These are phyloP conservation scores for Sympetrum striolatum DNA, from an alignment of 2,888 invertebrate genomes.

Conservation along the genomic window DNA sequence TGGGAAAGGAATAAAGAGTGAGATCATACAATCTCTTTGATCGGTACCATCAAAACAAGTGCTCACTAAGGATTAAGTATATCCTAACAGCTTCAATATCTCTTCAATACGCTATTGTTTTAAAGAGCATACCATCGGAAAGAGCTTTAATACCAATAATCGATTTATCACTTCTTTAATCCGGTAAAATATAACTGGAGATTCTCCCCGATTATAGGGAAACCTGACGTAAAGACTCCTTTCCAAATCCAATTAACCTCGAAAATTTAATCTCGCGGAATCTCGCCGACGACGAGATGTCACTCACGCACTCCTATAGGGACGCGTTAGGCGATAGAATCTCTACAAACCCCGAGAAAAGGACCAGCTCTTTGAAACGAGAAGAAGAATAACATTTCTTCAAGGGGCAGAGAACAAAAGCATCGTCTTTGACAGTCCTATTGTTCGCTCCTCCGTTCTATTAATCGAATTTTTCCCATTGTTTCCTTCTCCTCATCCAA, in stretches of 20 bases:
- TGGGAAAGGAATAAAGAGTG: no score
- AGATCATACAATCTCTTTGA: no score
- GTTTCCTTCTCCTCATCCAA: not conserved
- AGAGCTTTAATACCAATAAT: no score
- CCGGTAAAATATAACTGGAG: no score
- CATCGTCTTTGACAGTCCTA: not conserved
- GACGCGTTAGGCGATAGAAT: not conserved
- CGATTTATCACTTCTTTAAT: no score
- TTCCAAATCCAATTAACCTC: not conserved
- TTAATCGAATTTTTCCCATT: not conserved
- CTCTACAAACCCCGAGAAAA: not conserved
- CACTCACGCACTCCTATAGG: not conserved
- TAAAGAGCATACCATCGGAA: no score
- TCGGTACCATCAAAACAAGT: no score
- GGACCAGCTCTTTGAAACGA: not conserved
- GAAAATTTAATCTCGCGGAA: not conserved
- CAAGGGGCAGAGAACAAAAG: not conserved
- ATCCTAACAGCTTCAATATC: no score
- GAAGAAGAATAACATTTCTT: not conserved
- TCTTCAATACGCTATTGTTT: no score
- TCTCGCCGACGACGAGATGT: not conserved
- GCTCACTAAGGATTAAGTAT: no score
- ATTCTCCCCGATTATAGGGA: no score
- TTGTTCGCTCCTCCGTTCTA: not conserved
- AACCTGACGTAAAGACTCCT: no score